Conservation (phyloP, 2,797 vertebrate genomes). For the Crocodylus rhombifer region DNA sequence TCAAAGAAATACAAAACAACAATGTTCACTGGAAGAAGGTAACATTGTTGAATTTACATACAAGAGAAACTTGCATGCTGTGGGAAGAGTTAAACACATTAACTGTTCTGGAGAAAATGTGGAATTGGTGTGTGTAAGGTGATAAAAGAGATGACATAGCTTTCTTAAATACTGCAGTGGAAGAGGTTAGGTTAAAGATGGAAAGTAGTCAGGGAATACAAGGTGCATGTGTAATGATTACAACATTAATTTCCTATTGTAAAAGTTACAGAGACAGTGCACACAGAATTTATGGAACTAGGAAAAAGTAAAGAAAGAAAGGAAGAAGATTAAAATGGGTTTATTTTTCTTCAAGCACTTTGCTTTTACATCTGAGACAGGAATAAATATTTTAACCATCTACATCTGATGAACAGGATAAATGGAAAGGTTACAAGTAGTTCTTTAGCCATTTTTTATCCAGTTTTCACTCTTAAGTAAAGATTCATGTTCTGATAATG, state of each 20-base stretch:
- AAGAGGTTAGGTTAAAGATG: not conserved
- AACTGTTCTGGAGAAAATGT: not conserved
- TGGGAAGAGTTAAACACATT: not conserved
- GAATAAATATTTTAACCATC: not conserved
- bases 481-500: not conserved
- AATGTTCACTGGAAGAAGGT: not conserved
- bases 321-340: not conserved
- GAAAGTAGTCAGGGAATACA: not conserved
- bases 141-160: not conserved
- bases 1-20: not conserved
- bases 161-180: not conserved
- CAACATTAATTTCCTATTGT: not conserved
- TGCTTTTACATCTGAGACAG: not conserved
- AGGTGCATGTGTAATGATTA: not conserved
- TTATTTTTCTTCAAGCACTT: not conserved
- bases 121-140: not conserved
- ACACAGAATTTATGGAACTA: not conserved
- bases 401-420: not conserved
- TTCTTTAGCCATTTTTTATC: not conserved
- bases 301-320: not conserved
- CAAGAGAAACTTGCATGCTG: not conserved
- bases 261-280: not conserved
- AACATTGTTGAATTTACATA: not conserved
- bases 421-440: not conserved
- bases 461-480: not conserved